Base-by-base conservation (phyloP, 1,140 invertebrate species). In the Cydia splendana region DNA sequence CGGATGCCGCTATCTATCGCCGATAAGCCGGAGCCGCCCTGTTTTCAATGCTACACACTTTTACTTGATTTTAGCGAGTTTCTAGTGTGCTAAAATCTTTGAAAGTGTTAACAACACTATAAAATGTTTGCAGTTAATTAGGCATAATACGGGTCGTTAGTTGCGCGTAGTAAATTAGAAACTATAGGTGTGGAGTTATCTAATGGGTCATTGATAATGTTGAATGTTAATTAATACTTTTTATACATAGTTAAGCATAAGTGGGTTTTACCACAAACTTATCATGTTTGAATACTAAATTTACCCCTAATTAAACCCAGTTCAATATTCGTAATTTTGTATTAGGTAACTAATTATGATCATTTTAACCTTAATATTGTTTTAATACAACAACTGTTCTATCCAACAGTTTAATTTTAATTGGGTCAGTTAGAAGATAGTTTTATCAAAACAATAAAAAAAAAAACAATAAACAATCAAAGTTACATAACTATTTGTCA, bases 1-100 rank as follows among this genome's bases (percentile, higher is more conserved):
- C 83, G 87, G 88, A 85, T 87, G 80, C 84, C 83, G 81, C 81
- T 91, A 89, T 91, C 88, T 84, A 77, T 74, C 34, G 38, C 80
- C 77, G 89, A 90, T 90, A 90, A 88, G 79, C 82, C 48, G 45
- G 76, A 18, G 30, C 10, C 67, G 62, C 73, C 75, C 71, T 76
- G 73, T 51, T 75, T 18, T 18, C n/a, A 71, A 71, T 3, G 28
- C 30, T 69, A 38, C 65, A n/a, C 34, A 71, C 67, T 71, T 71
- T 71, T 71, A 71, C 67, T 71, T 34, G n/a, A 42, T 71, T 71
- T 71, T 38, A 71, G 67, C 67, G 67, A 71, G 65, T 67, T 69
- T 71, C 30, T 6, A 34, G 7, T 42, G n/a, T 2, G 67, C 67
- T 45, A 71, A 71, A 53, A 30, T 30, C 42, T 15, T 74, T 15